Base-by-base conservation (phyloP, 2,888 invertebrate species). In the Amphimallon solstitiale region DNA sequence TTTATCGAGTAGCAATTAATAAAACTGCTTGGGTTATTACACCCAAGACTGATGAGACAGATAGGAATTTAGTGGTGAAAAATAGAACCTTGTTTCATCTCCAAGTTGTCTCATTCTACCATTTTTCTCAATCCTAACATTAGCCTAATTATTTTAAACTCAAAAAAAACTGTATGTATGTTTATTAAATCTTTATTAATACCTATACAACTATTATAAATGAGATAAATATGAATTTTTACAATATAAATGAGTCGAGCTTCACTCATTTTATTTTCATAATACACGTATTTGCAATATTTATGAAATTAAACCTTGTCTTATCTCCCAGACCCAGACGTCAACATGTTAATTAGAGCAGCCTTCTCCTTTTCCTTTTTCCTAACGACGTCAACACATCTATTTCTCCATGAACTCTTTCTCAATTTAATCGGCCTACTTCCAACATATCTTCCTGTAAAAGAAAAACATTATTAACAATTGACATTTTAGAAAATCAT, bases 331-430 rank as follows among this genome's bases (percentile, higher is more conserved):
- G 62, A 54, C 21, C 87, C 87, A 0, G 89, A 86, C 75, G 91
- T 90, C 51, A 92, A 83, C 71, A 92, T 82, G 70, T 88, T 90
- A 72, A 94, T 87, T 4, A 98, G 84, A 0, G 93, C 90, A 65
- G 93, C 92, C 78, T 98, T 98, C 77, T 98, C 97, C 76, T 95
- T 96, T 79, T 96, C 96, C 82, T 98, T 98, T 84, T 96, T 97
- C 71, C 94, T 88, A 0, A 98, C 98, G 0, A 94, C 88, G 72
- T 98, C 98, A 9, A 98, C 85, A 76, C 95, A 94, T 68, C 99
- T 87, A 73, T 93, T 94, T 76, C 92, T 93, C 99, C 99, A 99
- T 0, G 92, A 91, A 79, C 98, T 98, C 84, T 99, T 99, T 17
- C 98, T 85, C 63, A 99, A 84, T 81, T 99, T 99, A 70, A 99